phyloP scores from a whole-genome alignment of 2,797 vertebrate genomes.

The Gallinago nigripennis region DNA sequence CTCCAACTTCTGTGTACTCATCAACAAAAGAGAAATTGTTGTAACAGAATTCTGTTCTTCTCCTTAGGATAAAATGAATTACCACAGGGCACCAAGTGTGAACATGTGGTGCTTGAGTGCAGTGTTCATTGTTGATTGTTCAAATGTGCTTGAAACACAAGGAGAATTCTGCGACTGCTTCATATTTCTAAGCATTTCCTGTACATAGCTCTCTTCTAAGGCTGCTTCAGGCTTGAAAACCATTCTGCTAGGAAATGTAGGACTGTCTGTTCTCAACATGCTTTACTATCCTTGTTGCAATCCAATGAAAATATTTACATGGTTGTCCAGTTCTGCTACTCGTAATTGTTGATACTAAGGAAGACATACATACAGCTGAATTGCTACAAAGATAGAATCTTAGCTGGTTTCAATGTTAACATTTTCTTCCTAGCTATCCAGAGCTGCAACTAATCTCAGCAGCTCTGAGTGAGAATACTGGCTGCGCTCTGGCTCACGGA shows the following conservation, averaged over 20 bases:
- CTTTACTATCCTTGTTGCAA: neutral
- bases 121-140: neutral
- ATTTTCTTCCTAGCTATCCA: neutral
- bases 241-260: neutral
- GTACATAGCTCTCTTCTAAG: neutral
- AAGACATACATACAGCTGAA: neutral
- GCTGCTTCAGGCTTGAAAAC: neutral
- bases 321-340: neutral
- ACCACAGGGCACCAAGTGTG: neutral
- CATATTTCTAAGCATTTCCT: neutral
- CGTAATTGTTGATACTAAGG: neutral
- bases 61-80: neutral
- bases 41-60: neutral
- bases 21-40: neutral
- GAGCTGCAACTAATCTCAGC: neutral
- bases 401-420: neutral
- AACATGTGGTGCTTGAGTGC: neutral
- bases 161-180: neutral
- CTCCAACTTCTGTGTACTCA: neutral
- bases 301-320: neutral
- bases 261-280: neutral
- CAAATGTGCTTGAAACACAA: neutral
- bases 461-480: neutral
- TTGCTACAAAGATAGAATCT: neutral
- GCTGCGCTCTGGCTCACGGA: neutral